Base-by-base conservation (phyloP, 2,113 vertebrate species). In the Eleginops maclovinus region DNA sequence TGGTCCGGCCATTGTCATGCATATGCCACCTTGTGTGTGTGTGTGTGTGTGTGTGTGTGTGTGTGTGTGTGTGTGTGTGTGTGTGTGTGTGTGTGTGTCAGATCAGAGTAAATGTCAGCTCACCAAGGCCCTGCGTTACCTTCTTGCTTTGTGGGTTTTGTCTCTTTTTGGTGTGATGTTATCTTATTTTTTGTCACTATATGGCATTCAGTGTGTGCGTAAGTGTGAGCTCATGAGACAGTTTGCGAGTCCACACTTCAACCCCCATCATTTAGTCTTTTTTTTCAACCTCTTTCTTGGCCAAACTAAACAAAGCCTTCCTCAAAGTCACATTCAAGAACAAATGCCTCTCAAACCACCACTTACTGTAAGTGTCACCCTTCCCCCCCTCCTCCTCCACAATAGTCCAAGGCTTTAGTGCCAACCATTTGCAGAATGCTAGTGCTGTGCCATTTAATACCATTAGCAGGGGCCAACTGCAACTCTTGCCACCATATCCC, bases 1-100 rank as follows among this genome's bases (percentile, higher is more conserved):
- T 49, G 58, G 43, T 67, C 50, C 28, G 60, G 28, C 69, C 72
- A 87, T 93, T 92, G 88, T 91, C 85, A 90, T 91, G 91, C 80
- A 86, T 85, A 89, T 90, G 56, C 51, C 49, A 62, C 70, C 68
- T 82, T 79, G 51, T 54, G 64, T 64, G 64, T 79, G 14, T 28
- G 12, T 44, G 40, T 69, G 50, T 73, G 36, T 76, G 56, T 60
- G 72, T 65, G 22, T 81, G 53, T 72, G 61, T 66, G 63, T 56
- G 24, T 70, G 73, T 78, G 55, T 53, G 65, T 70, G 61, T 82
- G 19, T 28, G 11, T 54, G 26, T 65, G 54, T 71, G 59, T 62
- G 73, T 66, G 24, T 81, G 54, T 72, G 28, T 79, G 14, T 28
- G 12, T 44, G 40, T 69, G 50, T 73, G 36, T 76, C n/a, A n/a